Evolutionary conservation across 2,113 vertebrate species (phyloP).

Genomic region (Tragelaphus scriptus): DNA sequence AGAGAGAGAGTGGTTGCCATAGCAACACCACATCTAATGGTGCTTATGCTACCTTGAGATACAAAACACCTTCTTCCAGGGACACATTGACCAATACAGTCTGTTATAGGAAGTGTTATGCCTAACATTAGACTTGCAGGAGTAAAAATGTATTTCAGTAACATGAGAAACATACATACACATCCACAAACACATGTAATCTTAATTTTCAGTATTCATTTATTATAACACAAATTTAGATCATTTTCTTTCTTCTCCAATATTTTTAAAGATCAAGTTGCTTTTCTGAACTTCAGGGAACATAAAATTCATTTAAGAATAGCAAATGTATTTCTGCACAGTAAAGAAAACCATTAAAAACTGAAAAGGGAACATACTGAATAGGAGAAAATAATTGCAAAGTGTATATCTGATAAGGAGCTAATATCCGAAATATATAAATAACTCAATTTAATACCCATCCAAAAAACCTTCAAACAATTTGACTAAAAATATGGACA

Average conservation of each 20-base stretch:
- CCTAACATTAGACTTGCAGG: slow-evolving; percentile 68
- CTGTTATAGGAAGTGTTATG: slow-evolving; percentile 78
- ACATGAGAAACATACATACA: slow-evolving; percentile 6
- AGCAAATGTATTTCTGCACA: background rate
- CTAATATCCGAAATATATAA: background rate
- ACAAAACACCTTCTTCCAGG: slow-evolving; percentile 82
- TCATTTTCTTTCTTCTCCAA: slow-evolving; percentile 61
- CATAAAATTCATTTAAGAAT: slow-evolving; percentile 54
- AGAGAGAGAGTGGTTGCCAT: slow-evolving; percentile 77
- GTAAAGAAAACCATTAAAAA: background rate
- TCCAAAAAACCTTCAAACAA: background rate
- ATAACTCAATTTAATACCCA: background rate
- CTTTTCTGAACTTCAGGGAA: slow-evolving; percentile 60
- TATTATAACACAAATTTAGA: slow-evolving; percentile 69
- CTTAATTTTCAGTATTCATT: slow-evolving; percentile 72
- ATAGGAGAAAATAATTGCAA: background rate
- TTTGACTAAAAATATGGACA: background rate
- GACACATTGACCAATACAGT: slow-evolving; percentile 81
- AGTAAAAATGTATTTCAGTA: slow-evolving; percentile 68
- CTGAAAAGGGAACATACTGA: background rate
- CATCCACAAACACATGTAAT: slow-evolving; percentile 42
- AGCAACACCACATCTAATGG: slow-evolving; percentile 82
- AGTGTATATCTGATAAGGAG: background rate
- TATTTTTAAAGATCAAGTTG: slow-evolving; percentile 10
- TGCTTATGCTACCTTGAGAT: slow-evolving; percentile 84